A percentile compares a stretch with the other conserved stretches of the same genome.
Conservation (phyloP, 2,113 vertebrate genomes). For the Etheostoma cragini region DNA sequence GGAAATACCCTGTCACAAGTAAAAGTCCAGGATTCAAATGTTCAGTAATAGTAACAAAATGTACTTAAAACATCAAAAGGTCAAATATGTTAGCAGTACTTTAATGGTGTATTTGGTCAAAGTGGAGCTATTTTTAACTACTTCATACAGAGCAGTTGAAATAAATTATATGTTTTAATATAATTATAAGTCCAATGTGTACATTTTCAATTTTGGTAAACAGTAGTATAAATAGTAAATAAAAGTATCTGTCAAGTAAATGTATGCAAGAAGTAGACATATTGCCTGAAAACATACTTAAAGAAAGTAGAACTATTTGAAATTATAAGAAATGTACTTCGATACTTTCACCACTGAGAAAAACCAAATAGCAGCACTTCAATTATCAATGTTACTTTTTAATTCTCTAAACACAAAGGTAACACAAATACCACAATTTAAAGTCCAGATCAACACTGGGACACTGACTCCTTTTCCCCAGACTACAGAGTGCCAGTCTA, state of each 20-base stretch:
- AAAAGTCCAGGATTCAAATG: neutral
- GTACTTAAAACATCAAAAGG: no score
- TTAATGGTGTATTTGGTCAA: neutral
- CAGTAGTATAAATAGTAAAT: no score
- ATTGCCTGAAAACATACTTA: neutral
- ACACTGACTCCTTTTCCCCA: neutral
- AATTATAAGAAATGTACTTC: neutral
- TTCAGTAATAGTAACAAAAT: neutral
- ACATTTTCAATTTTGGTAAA: neutral
- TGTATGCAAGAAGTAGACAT: neutral
- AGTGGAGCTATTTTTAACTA: neutral
- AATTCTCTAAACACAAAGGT: neutral
- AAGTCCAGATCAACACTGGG: slow-evolving; percentile 1
- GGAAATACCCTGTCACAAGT: neutral
- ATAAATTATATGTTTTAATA: neutral
- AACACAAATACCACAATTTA: neutral
- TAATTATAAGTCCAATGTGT: neutral
- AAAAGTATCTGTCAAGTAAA: neutral
- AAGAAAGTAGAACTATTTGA: neutral
- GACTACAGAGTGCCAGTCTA: neutral
- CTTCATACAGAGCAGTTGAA: no score
- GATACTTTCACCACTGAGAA: neutral
- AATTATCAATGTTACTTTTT: neutral
- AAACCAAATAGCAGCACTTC: neutral
- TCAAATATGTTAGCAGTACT: no score